Base-by-base conservation (phyloP, 2,888 invertebrate genomes). In the Taphrorychus bicolor region DNA sequence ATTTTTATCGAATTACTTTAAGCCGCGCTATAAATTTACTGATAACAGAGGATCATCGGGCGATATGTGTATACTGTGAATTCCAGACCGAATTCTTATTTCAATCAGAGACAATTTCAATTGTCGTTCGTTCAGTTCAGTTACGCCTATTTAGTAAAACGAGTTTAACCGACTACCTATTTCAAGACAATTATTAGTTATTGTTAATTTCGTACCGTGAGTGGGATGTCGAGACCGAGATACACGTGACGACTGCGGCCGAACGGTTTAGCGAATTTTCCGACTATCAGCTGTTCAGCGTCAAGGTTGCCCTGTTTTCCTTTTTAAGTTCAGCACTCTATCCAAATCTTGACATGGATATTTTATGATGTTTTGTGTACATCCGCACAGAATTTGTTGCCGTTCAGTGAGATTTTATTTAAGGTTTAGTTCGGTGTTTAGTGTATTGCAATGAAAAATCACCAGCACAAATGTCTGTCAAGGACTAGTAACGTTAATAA, bases 361-460 rank as follows among this genome's bases (percentile, higher is more conserved):
- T 49, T 45, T 57, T 57, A 11, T 41, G 9, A 17, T 11, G 17
- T 32, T 32, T 32, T 32, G n/a, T 11, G 2, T 32, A 32, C 1
- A 32, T 32, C 32, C 3, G 32, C 3, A 9, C 32, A 32, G 32
- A 11, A 3, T 32, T 32, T 3, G 11, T 7, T 32, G 32, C 11
- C 11, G 3, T 32, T 32, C 3, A 32, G 32, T 32, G 32, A 32
- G 1, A 9, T 32, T 32, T 32, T 32, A 32, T n/a, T n/a, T n/a
- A 32, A 32, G 32, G 11, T 32, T 2, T 32, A 32, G 3, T 32
- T 32, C 1, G 32, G 32, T 24, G 32, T 9, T 11, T n/a, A n/a
- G n/a, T n/a, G n/a, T n/a, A n/a, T 11, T 32, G 32, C 32, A 11
- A 66, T 66, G 65, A 66, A 40, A 66, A 59, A 54, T 53, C 54